Evolutionary conservation across 2,113 vertebrate species (phyloP).

Genomic region (Barbus barbus): DNA sequence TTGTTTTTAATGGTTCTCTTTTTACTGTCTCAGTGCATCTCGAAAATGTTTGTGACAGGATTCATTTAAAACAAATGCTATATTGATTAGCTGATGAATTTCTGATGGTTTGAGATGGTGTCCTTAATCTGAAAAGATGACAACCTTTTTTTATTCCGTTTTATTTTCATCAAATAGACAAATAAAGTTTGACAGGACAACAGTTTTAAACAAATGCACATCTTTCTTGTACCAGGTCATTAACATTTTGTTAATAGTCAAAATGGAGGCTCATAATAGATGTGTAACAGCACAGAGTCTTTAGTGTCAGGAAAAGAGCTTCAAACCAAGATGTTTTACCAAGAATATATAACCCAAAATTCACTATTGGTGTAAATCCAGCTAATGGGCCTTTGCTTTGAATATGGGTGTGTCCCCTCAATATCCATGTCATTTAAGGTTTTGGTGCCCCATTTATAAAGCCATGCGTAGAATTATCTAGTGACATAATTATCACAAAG

Average conservation of each 20-base stretch:
- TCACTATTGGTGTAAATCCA: not conserved
- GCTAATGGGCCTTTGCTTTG: not conserved
- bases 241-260: not conserved
- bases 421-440: not conserved
- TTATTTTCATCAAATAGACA: constrained; percentile 36
- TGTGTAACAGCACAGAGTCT: not conserved
- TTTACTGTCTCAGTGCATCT: not conserved
- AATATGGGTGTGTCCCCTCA: not conserved
- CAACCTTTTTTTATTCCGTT: not conserved
- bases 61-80: not conserved
- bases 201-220: not conserved
- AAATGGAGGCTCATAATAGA: constrained; percentile 15
- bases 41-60: not conserved
- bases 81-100: not conserved
- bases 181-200: not conserved
- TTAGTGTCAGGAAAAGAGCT: not conserved
- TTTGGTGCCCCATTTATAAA: not conserved
- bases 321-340: not conserved
- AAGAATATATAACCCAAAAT: not conserved
- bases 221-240: not conserved
- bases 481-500: not conserved
- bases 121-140: not conserved
- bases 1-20: not conserved
- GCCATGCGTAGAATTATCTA: not conserved
- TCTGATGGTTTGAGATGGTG: not conserved